These are phyloP conservation scores for Aphelinus certus DNA, from an alignment of 1,140 invertebrate genomes.

Conservation along the genomic window DNA sequence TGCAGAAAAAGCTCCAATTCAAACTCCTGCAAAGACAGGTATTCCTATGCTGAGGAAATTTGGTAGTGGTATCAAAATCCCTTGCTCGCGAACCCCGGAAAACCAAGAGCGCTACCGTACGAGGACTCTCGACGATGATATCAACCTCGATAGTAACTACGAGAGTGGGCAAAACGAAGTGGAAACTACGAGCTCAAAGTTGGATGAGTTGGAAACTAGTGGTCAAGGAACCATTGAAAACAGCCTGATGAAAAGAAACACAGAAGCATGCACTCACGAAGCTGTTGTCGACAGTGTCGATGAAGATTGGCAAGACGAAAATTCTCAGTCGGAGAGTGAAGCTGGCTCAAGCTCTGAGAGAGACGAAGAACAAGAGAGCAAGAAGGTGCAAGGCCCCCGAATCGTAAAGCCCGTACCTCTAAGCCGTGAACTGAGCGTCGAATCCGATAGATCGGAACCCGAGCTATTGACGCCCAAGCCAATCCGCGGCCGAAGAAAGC, in stretches of 20 bases:
- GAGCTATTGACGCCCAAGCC: constrained; percentile 67
- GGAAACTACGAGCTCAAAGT: not conserved
- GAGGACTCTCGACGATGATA: not conserved
- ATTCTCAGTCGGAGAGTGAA: constrained; percentile 42
- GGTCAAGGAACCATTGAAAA: not conserved
- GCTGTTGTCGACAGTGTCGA: not conserved
- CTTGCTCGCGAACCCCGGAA: not conserved
- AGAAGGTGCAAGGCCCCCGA: constrained; percentile 59
- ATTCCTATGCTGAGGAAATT: constrained; percentile 64
- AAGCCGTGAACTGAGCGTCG: constrained; percentile 54
- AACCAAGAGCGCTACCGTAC: constrained; percentile 14
- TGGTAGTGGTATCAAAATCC: constrained; percentile 34
- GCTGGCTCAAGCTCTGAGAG: too few relatives aligned
- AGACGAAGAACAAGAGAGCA: too few relatives aligned
- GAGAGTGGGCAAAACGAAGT: not conserved
- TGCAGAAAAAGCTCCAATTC: constrained; percentile 14
- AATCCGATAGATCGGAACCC: constrained; percentile 55
- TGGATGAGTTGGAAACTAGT: not conserved
- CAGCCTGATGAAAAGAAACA: constrained; percentile 22
- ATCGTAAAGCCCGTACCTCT: constrained; percentile 57
- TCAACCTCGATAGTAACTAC: not conserved
- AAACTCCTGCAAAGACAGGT: constrained; percentile 58
- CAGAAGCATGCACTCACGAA: not conserved
- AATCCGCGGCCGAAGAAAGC: constrained; percentile 80
- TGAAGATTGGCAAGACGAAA: constrained; percentile 2